Percentiles rank a stretch among this genome's conserved stretches.
Evolutionary conservation across 2,888 invertebrate species (phyloP).

Genomic region (Agonopterix alstromeriana): DNA sequence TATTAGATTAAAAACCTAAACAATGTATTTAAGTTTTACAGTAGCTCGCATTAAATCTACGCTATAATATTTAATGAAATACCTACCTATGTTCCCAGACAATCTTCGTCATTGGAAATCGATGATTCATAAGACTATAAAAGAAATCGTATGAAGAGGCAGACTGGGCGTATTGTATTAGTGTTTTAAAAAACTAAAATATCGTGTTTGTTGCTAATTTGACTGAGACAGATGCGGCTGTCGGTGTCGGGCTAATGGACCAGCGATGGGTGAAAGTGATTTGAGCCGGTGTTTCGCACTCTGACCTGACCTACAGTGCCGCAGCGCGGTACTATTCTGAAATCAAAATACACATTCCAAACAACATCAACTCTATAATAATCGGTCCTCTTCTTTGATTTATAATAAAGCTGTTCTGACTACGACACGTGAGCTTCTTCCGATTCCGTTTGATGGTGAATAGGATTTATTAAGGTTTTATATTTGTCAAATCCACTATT

Average conservation of each 20-base stretch:
- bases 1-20: no score
- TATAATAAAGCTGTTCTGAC: no score
- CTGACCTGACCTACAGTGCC: slow-evolving; percentile 35
- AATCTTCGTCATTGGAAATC: slow-evolving; percentile 17
- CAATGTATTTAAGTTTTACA: no score
- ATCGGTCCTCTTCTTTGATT: no score
- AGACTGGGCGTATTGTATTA: slow-evolving; percentile 22
- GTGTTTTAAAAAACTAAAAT: slow-evolving; percentile 34
- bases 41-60: no score
- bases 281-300: slow-evolving; percentile 43
- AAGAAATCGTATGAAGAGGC: slow-evolving; percentile 17
- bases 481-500: no score
- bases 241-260: slow-evolving; percentile 53
- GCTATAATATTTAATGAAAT: no score
- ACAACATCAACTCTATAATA: background rate
- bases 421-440: no score
- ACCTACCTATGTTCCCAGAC: slow-evolving; percentile 1
- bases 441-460: no score
- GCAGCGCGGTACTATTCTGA: slow-evolving; percentile 10
- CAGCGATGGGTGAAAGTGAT: slow-evolving; percentile 52
- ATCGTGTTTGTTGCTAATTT: slow-evolving; percentile 54
- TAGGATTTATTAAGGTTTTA: no score
- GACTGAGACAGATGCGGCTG: slow-evolving; percentile 56
- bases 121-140: slow-evolving; percentile 26
- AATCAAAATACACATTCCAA: background rate